Percentiles rank a stretch among this genome's conserved stretches.
phyloP scores from a whole-genome alignment of 2,113 vertebrate species.

The Istiophorus platypterus region DNA sequence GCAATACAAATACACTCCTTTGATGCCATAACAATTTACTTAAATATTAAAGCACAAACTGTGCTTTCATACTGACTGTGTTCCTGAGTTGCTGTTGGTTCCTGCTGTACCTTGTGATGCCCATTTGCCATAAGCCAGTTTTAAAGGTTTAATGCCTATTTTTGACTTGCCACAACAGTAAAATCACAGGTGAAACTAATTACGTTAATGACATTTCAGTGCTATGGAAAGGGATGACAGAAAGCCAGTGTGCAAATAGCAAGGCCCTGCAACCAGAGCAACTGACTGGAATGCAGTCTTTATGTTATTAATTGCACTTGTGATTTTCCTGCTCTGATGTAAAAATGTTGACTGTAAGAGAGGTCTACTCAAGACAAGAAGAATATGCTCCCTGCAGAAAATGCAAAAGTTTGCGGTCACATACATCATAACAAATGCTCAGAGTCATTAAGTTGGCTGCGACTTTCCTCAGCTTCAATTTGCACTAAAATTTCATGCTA shows the following conservation, averaged over 20 bases:
- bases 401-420: background rate
- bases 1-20: conserved; percentile 23
- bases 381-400: background rate
- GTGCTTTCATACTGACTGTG: background rate
- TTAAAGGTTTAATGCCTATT: no score
- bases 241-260: background rate
- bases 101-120: background rate
- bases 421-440: background rate
- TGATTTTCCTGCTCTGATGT: background rate
- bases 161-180: conserved; percentile 7
- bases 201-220: conserved; percentile 3
- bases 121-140: background rate
- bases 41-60: conserved; percentile 33
- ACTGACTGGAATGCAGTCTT: background rate
- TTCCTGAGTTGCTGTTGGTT: conserved; percentile 1
- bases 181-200: conserved; percentile 20
- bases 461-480: conserved; percentile 18
- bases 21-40: conserved; percentile 12
- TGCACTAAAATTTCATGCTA: conserved; percentile 12
- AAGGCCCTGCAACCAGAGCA: conserved; percentile 8
- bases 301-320: background rate
- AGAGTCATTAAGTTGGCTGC: conserved; percentile 14
- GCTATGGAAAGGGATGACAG: no score
- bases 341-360: background rate
- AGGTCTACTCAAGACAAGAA: background rate